Evolutionary conservation across 2,113 vertebrate genomes (phyloP).

Genomic region (Siniperca chuatsi): DNA sequence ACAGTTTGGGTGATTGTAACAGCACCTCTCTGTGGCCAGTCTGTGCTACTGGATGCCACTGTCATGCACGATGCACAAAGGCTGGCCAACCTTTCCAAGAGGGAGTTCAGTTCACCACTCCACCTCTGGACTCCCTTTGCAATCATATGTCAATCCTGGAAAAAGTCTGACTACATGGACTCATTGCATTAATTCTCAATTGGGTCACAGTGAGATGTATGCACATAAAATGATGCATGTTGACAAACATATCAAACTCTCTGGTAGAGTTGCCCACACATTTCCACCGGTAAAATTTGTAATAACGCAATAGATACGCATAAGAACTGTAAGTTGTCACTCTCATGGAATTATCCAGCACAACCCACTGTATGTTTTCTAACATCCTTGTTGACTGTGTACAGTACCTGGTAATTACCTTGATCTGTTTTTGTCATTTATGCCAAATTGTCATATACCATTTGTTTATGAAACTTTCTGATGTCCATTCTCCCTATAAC

Average conservation of each 20-base stretch:
- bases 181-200: conserved; percentile 6
- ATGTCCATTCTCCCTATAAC: conserved; percentile 17
- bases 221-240: conserved; percentile 35
- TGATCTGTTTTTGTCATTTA: conserved; percentile 26
- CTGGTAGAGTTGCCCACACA: conserved; percentile 77
- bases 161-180: conserved; percentile 11
- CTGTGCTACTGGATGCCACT: conserved; percentile 58
- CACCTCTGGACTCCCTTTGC: conserved; percentile 39
- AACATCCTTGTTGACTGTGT: conserved; percentile 22
- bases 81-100: conserved; percentile 51
- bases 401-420: conserved; percentile 33
- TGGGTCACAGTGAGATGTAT: conserved; percentile 23
- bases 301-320: conserved; percentile 37
- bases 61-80: conserved; percentile 1
- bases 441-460: conserved; percentile 14
- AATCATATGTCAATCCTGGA: conserved; percentile 25
- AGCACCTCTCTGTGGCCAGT: conserved; percentile 72
- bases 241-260: conserved; percentile 69
- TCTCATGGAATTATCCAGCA: conserved; percentile 6
- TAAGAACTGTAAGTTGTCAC: conserved; percentile 30
- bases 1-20: conserved; percentile 21
- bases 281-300: conserved; percentile 50
- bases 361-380: conserved; percentile 21
- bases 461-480: conserved; percentile 37
- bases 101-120: conserved; percentile 28